phyloP scores from a whole-genome alignment of 2,797 vertebrate genomes.

The Tolypeutes matacus region DNA sequence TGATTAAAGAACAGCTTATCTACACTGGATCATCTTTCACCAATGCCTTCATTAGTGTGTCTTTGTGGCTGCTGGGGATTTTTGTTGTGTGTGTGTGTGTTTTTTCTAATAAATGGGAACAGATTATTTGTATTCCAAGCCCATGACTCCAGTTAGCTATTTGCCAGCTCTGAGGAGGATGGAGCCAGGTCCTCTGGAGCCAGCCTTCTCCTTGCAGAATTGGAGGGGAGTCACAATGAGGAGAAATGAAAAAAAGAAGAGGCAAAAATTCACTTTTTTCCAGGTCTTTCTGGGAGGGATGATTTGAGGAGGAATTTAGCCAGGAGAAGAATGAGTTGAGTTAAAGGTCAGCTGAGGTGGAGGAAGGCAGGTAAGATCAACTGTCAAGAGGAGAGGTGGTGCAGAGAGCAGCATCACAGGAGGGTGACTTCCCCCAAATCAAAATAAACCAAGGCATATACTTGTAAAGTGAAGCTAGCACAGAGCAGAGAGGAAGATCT shows the following conservation, averaged over 20 bases:
- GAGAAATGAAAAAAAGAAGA: not conserved
- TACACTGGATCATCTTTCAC: slow-evolving; percentile 26
- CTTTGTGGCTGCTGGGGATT: not conserved
- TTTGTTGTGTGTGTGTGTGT: not conserved
- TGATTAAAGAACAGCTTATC: not conserved
- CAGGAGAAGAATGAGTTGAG: not conserved
- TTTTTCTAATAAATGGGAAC: slow-evolving; percentile 52
- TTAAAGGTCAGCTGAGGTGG: not conserved
- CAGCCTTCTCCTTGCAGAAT: not conserved
- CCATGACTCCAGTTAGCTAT: slow-evolving; percentile 30
- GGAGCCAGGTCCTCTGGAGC: not conserved
- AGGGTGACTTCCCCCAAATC: not conserved
- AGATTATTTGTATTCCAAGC: slow-evolving; percentile 63
- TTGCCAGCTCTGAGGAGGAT: slow-evolving; percentile 57
- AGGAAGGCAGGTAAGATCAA: not conserved
- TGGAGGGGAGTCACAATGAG: not conserved
- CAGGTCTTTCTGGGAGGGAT: not conserved
- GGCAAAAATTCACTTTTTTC: not conserved
- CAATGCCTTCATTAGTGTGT: slow-evolving; percentile 29
- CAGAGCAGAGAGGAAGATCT: not conserved
- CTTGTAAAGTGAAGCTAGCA: not conserved
- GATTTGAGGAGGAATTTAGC: not conserved
- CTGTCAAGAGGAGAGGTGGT: not conserved
- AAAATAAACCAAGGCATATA: rapidly evolving
- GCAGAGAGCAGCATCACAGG: not conserved